Conservation (phyloP, 2,888 invertebrate species). For the Pseudolycoriella hygida region DNA sequence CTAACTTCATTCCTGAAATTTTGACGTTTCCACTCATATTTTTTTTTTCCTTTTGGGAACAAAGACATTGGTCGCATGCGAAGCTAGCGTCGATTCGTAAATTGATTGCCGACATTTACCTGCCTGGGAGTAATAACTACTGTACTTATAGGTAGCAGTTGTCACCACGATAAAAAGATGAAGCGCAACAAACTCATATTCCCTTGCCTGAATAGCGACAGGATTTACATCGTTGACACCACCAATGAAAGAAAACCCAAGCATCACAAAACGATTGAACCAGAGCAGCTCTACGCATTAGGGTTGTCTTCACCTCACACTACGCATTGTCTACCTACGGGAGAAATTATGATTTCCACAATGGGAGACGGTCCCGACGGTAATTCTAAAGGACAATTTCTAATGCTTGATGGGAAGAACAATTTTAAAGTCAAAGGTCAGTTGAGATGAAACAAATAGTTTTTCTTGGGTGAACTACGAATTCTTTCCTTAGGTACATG, state of each 20-base stretch:
- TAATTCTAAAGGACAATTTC: conserved; percentile 70
- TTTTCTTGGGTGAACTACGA: no score
- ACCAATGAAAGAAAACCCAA: conserved; percentile 53
- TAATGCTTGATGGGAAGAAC: conserved; percentile 69
- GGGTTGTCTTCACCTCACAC: conserved; percentile 68
- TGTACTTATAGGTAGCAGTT: no score
- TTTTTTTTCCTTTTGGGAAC: no score
- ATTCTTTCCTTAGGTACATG: conserved; percentile 42
- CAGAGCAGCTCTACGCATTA: background rate
- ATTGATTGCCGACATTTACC: no score
- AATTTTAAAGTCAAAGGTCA: conserved; percentile 13
- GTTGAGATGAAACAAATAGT: no score
- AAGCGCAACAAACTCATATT: conserved; percentile 64
- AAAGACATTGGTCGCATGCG: no score
- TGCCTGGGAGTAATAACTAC: no score
- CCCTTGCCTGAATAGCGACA: conserved; percentile 62
- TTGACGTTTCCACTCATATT: no score
- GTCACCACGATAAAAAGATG: conserved; percentile 37
- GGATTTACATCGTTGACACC: conserved; percentile 70
- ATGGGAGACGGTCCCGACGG: conserved; percentile 70
- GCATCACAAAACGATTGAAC: conserved; percentile 43
- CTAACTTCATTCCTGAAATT: no score
- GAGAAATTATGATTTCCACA: conserved; percentile 88
- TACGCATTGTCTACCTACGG: conserved; percentile 78
- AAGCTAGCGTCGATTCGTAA: no score